phyloP scores from a whole-genome alignment of 2,797 vertebrate species.

The Apogon talboti region DNA sequence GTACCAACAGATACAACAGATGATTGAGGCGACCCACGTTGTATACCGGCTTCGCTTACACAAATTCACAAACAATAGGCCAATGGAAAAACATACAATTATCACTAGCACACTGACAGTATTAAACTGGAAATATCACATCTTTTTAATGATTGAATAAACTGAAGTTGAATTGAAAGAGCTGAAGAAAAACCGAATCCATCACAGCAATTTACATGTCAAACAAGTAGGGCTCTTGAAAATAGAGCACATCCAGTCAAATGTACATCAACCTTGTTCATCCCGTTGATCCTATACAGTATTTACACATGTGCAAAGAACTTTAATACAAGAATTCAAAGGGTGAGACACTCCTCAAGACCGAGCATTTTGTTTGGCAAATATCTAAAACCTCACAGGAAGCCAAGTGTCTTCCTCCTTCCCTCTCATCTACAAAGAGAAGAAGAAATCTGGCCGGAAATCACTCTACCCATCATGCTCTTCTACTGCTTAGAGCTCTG shows the following conservation, averaged over 20 bases:
- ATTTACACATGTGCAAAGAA: conserved; percentile 81
- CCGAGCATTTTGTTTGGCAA: conserved; percentile 40
- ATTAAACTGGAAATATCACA: conserved; percentile 62
- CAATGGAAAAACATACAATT: conserved; percentile 52
- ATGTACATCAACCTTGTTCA: conserved; percentile 57
- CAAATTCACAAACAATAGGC: conserved; percentile 58
- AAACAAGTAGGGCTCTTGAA: conserved; percentile 61
- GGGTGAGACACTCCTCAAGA: conserved; percentile 30
- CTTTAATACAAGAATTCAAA: conserved; percentile 51
- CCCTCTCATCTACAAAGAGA: neutral
- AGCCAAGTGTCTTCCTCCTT: neutral
- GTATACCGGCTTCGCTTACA: conserved; percentile 41
- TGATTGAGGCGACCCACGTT: conserved; percentile 15
- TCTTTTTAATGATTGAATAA: conserved; percentile 49
- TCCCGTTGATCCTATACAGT: conserved; percentile 74
- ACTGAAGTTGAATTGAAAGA: conserved; percentile 42
- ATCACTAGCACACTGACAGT: conserved; percentile 65
- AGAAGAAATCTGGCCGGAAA: conserved; percentile 28
- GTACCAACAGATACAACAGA: conserved; percentile 15
- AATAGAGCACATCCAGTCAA: conserved; percentile 68
- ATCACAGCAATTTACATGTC: conserved; percentile 71
- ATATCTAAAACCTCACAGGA: conserved; percentile 35
- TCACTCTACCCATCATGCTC: conserved; percentile 49
- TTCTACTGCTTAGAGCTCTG: conserved; percentile 25
- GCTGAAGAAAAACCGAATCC: conserved; percentile 53